Evolutionary conservation across 2,113 vertebrate genomes (phyloP), one percentile per base, ranked within the genome.

Genomic region (Psephotus haematonotus): DNA sequence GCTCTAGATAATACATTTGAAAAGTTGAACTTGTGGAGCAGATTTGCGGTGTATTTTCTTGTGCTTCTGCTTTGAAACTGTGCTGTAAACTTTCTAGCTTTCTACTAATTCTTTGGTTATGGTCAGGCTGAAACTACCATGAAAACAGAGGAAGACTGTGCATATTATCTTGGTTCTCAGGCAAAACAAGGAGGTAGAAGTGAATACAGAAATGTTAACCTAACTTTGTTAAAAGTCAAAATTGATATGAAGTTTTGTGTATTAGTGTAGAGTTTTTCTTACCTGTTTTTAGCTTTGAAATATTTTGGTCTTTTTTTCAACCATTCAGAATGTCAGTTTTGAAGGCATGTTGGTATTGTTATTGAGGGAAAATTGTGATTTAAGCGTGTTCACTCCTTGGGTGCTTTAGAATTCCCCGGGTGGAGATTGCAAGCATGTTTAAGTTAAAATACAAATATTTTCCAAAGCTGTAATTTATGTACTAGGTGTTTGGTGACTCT

Each of bases 401-500:
- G 41, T 69, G 52, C 70, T 89, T 91, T 85, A 60, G 74, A 92
- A 74, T 89, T 89, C 82, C 78, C 70, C 71, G 80, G 53, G 46
- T 82, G n/a, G 37, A 69, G 67, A 46, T 39, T 80, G 28, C 37
- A 82, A 35, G 16, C 22, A 9, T 1, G 3, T 91, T 92, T 37
- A 68, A 94, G 44, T 87, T 68, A 44, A 93, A 95, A 92, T 41
- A 31, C 14, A 92, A 95, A 90, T 70, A 91, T 92, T 95, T 95
- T 88, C 63, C 84, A 80, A 53, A 88, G 53, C 78, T 85, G 13
- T 85, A 71, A 37, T 59, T 92, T 74, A 37, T 79, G 74, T 65
- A 79, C 70, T 65, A 72, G 57, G 44, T 89, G 69, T 67, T 90
- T 79, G 60, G 46, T 92, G 44, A 35, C 65, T 74, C 41, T 68